Conservation (phyloP, 1,140 invertebrate genomes). For the Drosophila hydei region DNA sequence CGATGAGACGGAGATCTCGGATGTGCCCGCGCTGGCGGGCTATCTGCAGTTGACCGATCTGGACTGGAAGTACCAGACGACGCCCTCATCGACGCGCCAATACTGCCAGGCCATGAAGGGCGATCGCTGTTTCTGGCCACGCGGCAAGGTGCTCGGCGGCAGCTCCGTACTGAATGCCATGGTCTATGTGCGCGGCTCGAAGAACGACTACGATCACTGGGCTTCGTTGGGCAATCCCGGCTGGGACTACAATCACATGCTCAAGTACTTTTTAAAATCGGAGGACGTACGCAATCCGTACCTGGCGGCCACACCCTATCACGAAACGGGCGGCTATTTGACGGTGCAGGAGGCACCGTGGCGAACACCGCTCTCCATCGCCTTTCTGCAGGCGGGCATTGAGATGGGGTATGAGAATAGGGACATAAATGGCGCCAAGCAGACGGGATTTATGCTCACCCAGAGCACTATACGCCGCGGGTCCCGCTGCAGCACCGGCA, state of each 20-base stretch:
- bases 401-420: slow-evolving; percentile 92
- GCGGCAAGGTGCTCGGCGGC: slow-evolving; percentile 95
- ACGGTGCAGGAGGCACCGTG: slow-evolving; percentile 93
- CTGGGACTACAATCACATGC: slow-evolving; percentile 94
- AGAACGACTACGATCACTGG: slow-evolving; percentile 96
- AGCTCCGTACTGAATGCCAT: slow-evolving; percentile 97
- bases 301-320: slow-evolving; percentile 89
- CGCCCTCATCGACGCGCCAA: slow-evolving; percentile 89
- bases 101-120: slow-evolving; percentile 93
- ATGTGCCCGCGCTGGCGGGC: slow-evolving; percentile 90
- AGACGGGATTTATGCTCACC: slow-evolving; percentile 93
- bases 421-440: slow-evolving; percentile 92
- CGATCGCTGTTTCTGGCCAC: slow-evolving; percentile 93
- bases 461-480: slow-evolving; percentile 94
- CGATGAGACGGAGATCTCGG: slow-evolving; percentile 92
- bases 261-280: slow-evolving; percentile 95
- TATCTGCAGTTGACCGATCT: slow-evolving; percentile 91
- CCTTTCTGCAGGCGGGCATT: slow-evolving; percentile 91
- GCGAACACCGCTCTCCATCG: slow-evolving; percentile 90
- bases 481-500: slow-evolving; percentile 93
- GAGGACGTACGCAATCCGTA: slow-evolving; percentile 95
- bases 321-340: slow-evolving; percentile 90
- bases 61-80: slow-evolving; percentile 97
- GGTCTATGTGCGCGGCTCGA: slow-evolving; percentile 97
- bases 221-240: slow-evolving; percentile 92